Conservation (phyloP, 1,140 invertebrate genomes). For the Drosophila obscura region DNA sequence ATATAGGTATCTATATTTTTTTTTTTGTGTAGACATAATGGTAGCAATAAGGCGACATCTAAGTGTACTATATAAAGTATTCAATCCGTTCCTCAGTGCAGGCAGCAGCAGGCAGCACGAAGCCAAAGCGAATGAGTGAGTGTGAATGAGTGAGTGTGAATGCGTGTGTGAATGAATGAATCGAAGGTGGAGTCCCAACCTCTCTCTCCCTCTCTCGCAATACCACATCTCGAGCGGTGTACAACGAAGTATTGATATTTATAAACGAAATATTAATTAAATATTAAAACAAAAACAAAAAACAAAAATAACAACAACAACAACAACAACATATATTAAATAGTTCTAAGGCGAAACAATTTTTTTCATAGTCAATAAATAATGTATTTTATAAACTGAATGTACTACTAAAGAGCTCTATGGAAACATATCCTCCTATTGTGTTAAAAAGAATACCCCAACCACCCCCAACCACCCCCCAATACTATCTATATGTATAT, state of each 20-base stretch:
- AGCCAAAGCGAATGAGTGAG: neutral
- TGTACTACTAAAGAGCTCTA: constrained; percentile 34
- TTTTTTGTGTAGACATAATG: constrained; percentile 29
- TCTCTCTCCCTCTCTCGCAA: neutral
- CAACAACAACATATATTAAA: constrained; percentile 60
- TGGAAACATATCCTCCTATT: constrained; percentile 13
- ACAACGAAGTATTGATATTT: constrained; percentile 77
- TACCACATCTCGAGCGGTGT: constrained; percentile 43
- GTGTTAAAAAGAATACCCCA: constrained; percentile 21
- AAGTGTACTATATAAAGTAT: constrained; percentile 62
- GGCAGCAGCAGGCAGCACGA: constrained; percentile 31
- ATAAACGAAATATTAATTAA: constrained; percentile 29
- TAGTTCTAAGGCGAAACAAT: constrained; percentile 61
- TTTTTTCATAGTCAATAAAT: constrained; percentile 77
- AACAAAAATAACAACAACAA: constrained; percentile 1
- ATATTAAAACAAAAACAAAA: neutral
- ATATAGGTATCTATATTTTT: constrained; percentile 7
- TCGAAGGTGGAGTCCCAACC: neutral
- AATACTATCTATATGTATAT: constrained; percentile 2
- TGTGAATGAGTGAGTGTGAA: neutral
- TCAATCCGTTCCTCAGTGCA: constrained; percentile 74
- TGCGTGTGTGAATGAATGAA: constrained; percentile 6
- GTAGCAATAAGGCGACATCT: constrained; percentile 59
- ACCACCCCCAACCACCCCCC: too few species aligned
- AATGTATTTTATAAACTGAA: constrained; percentile 45